These are phyloP conservation scores for Timema podura DNA, from an alignment of 2,888 invertebrate genomes.

Conservation along the genomic window DNA sequence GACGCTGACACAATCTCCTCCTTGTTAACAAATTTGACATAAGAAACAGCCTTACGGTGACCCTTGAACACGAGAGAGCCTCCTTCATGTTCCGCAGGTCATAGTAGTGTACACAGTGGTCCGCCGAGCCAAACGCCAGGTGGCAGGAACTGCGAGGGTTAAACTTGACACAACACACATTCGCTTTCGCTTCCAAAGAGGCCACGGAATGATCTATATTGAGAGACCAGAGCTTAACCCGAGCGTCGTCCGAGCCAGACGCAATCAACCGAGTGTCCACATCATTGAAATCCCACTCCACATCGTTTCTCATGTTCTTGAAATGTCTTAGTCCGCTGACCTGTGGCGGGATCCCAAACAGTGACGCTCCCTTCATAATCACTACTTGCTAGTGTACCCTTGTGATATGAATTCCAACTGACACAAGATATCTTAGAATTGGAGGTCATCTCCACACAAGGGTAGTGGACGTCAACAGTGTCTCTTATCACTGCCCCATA, in stretches of 20 bases:
- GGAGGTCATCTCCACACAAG: slow-evolving; percentile 86
- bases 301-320: slow-evolving; percentile 93
- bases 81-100: slow-evolving; percentile 81
- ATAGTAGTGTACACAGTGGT: slow-evolving; percentile 95
- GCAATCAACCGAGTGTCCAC: slow-evolving; percentile 86
- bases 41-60: slow-evolving; percentile 90
- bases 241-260: slow-evolving; percentile 88
- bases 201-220: slow-evolving; percentile 81
- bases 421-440: slow-evolving; percentile 92
- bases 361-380: slow-evolving; percentile 94
- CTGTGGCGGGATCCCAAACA: slow-evolving; percentile 85
- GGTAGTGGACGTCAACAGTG: slow-evolving; percentile 87
- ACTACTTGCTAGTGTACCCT: slow-evolving; percentile 79
- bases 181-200: slow-evolving; percentile 87
- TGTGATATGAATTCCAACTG: slow-evolving; percentile 91
- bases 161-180: slow-evolving; percentile 93
- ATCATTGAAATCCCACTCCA: slow-evolving; percentile 94
- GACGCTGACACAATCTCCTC: slow-evolving; percentile 87
- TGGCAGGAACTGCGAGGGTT: slow-evolving; percentile 81
- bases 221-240: slow-evolving; percentile 90
- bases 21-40: slow-evolving; percentile 84
- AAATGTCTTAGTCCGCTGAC: slow-evolving; percentile 67
- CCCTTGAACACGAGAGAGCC: slow-evolving; percentile 81
- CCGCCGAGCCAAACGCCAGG: slow-evolving; percentile 93
- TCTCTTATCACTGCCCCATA: slow-evolving; percentile 80